Percentiles rank a stretch among this genome's conserved stretches.
phyloP scores from a whole-genome alignment of 2,888 invertebrate species.

The Orchestes rusci region DNA sequence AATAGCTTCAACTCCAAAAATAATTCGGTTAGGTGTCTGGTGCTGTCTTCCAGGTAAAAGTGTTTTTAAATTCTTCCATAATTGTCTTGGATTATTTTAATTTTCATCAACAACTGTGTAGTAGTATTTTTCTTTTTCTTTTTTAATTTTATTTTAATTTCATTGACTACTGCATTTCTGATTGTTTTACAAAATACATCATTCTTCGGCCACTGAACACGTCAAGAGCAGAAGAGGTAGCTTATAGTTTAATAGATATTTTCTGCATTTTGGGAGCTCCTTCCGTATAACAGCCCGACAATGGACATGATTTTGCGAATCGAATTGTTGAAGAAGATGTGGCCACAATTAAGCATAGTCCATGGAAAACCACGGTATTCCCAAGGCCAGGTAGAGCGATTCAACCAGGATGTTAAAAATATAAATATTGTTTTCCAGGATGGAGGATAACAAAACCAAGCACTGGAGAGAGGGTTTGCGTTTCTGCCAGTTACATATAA shows the following conservation, averaged over 20 bases:
- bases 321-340: conserved; percentile 1
- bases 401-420: conserved; percentile 3
- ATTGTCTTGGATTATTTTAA: too few relatives aligned
- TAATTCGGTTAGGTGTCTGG: too few relatives aligned
- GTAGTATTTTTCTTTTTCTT: too few relatives aligned
- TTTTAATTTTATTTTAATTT: too few relatives aligned
- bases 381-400: conserved; percentile 5
- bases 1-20: too few relatives aligned
- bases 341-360: conserved; percentile 1
- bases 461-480: too few relatives aligned
- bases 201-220: background rate
- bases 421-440: conserved; percentile 2
- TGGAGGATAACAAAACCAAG: conserved; percentile 2
- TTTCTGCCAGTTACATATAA: too few relatives aligned
- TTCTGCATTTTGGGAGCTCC: conserved; percentile 6
- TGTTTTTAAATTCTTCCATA: too few relatives aligned
- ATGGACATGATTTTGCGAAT: conserved; percentile 7
- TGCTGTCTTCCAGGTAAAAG: too few relatives aligned
- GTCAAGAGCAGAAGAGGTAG: conserved; percentile 7
- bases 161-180: too few relatives aligned
- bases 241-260: conserved; percentile 3
- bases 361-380: conserved; percentile 5
- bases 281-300: background rate
- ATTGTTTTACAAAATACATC: too few relatives aligned
- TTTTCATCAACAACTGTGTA: too few relatives aligned